Percentiles rank a stretch among this genome's conserved stretches.
These are phyloP conservation scores for Zoanthus solanderi DNA, from an alignment of 92 coral and sea anemone genomes.

Conservation along the genomic window DNA sequence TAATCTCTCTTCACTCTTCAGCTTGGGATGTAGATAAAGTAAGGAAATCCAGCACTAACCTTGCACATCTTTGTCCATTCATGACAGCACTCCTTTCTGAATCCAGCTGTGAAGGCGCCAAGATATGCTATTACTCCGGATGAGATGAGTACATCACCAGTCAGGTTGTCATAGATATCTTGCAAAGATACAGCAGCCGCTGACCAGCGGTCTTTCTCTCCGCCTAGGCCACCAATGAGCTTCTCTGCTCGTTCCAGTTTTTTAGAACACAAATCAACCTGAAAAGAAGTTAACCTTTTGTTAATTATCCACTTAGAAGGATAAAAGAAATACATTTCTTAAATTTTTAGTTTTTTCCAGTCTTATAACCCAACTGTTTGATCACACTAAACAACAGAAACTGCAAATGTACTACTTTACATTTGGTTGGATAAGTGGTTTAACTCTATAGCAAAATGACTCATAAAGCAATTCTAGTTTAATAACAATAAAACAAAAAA, in stretches of 20 bases:
- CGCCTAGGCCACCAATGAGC: constrained; percentile 97
- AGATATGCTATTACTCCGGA: constrained; percentile 99
- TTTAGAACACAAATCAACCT: constrained; percentile 99
- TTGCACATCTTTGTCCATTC: constrained; percentile 98
- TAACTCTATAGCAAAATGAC: no score
- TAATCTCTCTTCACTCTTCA: no score
- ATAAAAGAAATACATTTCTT: not conserved
- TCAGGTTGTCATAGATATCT: constrained; percentile 93
- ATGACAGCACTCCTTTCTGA: constrained; percentile 92
- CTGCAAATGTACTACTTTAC: no score
- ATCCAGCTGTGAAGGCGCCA: constrained; percentile 98
- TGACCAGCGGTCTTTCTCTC: constrained; percentile 99
- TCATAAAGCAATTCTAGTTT: no score
- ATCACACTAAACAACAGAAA: no score
- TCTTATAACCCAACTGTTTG: no score
- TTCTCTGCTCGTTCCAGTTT: constrained; percentile 97
- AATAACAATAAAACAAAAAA: no score
- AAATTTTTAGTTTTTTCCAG: not conserved
- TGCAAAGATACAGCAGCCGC: constrained; percentile 92
- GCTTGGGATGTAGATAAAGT: not conserved
- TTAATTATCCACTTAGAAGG: not conserved
- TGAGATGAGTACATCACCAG: constrained; percentile 98
- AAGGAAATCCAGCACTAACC: constrained; percentile 45
- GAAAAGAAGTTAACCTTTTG: not conserved
- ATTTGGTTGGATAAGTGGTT: no score